A percentile compares a stretch with the other conserved stretches of the same genome.
phyloP scores from a whole-genome alignment of 2,113 vertebrate species.

The Pelusios castaneus region DNA sequence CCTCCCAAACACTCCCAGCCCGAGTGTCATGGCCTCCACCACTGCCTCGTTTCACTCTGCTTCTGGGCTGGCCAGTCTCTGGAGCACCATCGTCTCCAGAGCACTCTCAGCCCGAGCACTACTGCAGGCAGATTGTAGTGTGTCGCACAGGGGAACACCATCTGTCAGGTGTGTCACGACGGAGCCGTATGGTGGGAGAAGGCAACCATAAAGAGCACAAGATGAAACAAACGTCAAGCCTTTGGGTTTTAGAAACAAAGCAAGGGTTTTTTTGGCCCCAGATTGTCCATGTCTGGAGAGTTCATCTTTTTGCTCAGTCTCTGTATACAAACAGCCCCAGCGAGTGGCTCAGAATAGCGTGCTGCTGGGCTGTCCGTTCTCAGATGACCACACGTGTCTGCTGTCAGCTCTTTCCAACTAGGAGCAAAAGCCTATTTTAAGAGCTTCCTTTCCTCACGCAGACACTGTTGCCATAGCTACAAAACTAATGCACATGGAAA shows the following conservation, averaged over 20 bases:
- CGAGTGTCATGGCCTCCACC: no score
- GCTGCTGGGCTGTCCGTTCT: background rate
- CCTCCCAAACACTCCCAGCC: no score
- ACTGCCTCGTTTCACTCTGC: no score
- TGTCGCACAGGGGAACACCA: no score
- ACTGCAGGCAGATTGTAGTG: no score
- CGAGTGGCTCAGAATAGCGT: background rate
- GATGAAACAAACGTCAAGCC: background rate
- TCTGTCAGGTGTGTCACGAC: no score
- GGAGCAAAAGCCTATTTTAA: constrained; percentile 67
- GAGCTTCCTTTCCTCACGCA: constrained; percentile 12
- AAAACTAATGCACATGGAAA: constrained; percentile 33
- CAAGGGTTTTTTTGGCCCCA: background rate
- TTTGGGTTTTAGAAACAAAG: background rate
- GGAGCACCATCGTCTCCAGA: no score
- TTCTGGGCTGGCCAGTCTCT: no score
- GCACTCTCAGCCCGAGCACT: no score
- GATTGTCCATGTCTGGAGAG: background rate
- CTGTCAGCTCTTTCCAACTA: constrained; percentile 43
- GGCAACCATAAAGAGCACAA: rapidly evolving
- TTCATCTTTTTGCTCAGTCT: rapidly evolving
- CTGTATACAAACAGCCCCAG: background rate
- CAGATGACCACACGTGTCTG: constrained; percentile 32
- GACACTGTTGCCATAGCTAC: constrained; percentile 37
- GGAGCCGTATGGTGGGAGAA: background rate